Percentiles rank a stretch among this genome's conserved stretches.
phyloP scores from a whole-genome alignment of 2,113 vertebrate species.

The Notothenia coriiceps region DNA sequence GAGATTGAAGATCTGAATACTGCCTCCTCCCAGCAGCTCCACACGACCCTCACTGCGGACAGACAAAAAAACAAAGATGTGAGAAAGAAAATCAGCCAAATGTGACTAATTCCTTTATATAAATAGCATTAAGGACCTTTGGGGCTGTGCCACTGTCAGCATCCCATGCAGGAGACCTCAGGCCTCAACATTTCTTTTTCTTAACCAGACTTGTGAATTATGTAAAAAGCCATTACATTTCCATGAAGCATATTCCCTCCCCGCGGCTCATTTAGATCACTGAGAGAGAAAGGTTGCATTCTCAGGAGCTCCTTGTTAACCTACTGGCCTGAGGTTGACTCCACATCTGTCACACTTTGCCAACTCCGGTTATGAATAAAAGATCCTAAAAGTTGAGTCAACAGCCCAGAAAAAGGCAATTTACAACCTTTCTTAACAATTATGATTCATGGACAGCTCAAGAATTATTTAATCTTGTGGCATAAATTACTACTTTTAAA shows the following conservation, averaged over 20 bases:
- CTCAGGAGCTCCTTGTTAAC: slow-evolving; percentile 8
- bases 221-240: slow-evolving; percentile 40
- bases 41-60: slow-evolving; percentile 83
- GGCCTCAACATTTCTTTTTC: neutral
- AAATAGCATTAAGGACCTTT: neutral
- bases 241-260: slow-evolving; percentile 9
- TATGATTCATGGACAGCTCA: neutral
- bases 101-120: neutral
- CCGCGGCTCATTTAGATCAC: neutral
- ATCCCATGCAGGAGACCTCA: neutral
- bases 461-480: neutral
- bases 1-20: slow-evolving; percentile 87
- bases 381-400: slow-evolving; percentile 34
- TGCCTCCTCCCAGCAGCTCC: slow-evolving; percentile 87
- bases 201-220: slow-evolving; percentile 26
- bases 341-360: slow-evolving; percentile 39
- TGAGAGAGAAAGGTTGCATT: slow-evolving; percentile 14
- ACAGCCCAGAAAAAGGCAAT: neutral
- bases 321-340: slow-evolving; percentile 53
- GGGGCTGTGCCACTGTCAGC: neutral
- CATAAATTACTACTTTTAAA: neutral
- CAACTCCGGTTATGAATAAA: slow-evolving; percentile 56
- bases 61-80: slow-evolving; percentile 3
- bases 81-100: neutral
- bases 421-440: neutral